Evolutionary conservation across 2,888 invertebrate species (phyloP).

Genomic region (Poecilus cupreus): DNA sequence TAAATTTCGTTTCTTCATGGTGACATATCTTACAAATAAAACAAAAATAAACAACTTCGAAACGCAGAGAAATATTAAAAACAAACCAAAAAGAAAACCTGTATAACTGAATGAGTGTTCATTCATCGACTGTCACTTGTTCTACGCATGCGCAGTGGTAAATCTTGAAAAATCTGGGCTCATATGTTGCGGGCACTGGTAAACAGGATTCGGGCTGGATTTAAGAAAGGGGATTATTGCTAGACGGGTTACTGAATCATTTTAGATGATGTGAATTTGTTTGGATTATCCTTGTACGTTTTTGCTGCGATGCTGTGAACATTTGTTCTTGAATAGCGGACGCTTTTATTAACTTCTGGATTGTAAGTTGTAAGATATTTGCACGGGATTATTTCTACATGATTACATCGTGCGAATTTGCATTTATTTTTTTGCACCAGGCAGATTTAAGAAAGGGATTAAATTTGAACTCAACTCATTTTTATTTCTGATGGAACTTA

Average conservation of each 20-base stretch:
- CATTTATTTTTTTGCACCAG: no score
- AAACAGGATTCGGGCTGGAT: background rate
- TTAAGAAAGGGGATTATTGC: slow-evolving; percentile 15
- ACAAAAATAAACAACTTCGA: slow-evolving; percentile 10
- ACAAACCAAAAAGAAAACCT: slow-evolving; percentile 31
- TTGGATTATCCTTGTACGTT: slow-evolving; percentile 46
- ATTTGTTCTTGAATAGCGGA: slow-evolving; percentile 5
- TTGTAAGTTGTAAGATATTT: no score
- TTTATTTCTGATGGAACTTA: no score
- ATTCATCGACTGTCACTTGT: slow-evolving; percentile 31
- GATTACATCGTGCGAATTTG: no score
- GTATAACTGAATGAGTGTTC: slow-evolving; percentile 36
- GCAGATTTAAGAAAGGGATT: no score
- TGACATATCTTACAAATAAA: slow-evolving; percentile 50
- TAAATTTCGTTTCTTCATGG: slow-evolving; percentile 51
- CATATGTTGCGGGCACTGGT: slow-evolving; percentile 20
- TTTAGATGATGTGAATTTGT: slow-evolving; percentile 47
- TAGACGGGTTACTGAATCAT: slow-evolving; percentile 12
- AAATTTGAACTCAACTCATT: no score
- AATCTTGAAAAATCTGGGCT: slow-evolving; percentile 47
- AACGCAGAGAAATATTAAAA: slow-evolving; percentile 34
- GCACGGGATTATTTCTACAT: no score
- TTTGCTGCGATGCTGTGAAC: slow-evolving; percentile 1
- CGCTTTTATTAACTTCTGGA: no score
- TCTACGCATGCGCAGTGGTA: slow-evolving; percentile 28